phyloP scores from a whole-genome alignment of 1,140 invertebrate species.

The Brachionus calyciflorus region DNA sequence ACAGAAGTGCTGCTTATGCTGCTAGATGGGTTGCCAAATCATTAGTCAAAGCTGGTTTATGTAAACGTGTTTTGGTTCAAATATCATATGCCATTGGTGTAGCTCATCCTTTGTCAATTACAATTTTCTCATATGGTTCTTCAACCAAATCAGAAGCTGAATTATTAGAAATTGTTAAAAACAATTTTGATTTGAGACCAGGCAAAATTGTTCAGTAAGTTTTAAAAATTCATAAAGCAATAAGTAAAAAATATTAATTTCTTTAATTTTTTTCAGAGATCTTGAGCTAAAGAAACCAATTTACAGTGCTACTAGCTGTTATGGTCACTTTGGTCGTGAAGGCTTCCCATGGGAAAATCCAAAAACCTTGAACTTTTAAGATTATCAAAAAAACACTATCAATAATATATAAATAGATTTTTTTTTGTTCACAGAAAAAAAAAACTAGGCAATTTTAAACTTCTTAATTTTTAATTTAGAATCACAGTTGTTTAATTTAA shows the following conservation, averaged over 20 bases:
- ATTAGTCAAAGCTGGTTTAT: conserved; percentile 80
- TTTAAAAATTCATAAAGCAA: background rate
- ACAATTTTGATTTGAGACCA: conserved; percentile 95
- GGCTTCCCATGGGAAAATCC: conserved; percentile 95
- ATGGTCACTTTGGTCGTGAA: conserved; percentile 94
- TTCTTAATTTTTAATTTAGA: conserved; percentile 35
- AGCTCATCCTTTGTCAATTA: conserved; percentile 89
- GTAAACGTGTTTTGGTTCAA: conserved; percentile 81
- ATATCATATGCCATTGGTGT: conserved; percentile 90
- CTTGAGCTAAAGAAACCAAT: conserved; percentile 89
- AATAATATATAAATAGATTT: too few species aligned
- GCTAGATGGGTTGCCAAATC: conserved; percentile 94
- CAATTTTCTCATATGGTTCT: conserved; percentile 94
- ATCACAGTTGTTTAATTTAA: conserved; percentile 15
- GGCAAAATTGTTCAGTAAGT: conserved; percentile 87
- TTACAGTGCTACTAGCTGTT: conserved; percentile 92
- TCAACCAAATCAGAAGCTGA: conserved; percentile 82
- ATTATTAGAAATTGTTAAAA: conserved; percentile 82
- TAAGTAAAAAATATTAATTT: background rate
- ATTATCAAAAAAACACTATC: background rate
- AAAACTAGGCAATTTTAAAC: background rate
- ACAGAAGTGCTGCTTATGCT: conserved; percentile 91
- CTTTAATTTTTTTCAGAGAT: conserved; percentile 62
- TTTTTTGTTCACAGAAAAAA: too few species aligned
- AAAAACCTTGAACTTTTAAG: conserved; percentile 70